phyloP scores from a whole-genome alignment of 2,888 invertebrate species.

The Rhamnusium bicolor region DNA sequence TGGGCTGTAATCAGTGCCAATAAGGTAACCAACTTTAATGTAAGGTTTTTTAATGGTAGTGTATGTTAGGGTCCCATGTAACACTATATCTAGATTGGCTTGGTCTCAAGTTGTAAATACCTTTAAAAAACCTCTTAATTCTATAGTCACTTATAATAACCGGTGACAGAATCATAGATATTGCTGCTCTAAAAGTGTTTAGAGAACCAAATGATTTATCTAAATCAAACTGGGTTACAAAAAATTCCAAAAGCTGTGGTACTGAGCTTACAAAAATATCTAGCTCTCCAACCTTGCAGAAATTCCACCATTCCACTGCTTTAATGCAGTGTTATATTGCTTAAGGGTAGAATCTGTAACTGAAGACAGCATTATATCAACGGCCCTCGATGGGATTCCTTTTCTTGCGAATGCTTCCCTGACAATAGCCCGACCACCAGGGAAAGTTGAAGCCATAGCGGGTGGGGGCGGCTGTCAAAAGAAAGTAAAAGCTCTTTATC shows the following conservation, averaged over 20 bases:
- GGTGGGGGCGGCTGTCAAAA: background rate
- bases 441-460: background rate
- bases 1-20: slow-evolving; percentile 24
- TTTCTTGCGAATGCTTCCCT: background rate
- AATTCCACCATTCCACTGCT: background rate
- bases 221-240: background rate
- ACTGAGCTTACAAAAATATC: background rate
- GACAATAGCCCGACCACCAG: background rate
- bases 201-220: background rate
- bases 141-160: background rate
- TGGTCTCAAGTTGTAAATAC: slow-evolving; percentile 6
- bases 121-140: slow-evolving; percentile 20
- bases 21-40: background rate
- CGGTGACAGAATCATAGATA: background rate
- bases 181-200: background rate
- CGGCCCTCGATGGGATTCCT: background rate
- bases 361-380: background rate
- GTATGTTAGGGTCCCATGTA: slow-evolving; percentile 13
- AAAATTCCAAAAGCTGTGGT: background rate
- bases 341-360: background rate
- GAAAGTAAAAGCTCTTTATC: background rate
- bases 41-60: slow-evolving; percentile 2
- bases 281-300: background rate
- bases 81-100: background rate
- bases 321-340: background rate